Evolutionary conservation across 2,888 invertebrate species (phyloP).

Genomic region (Exephanes ischioxanthus): DNA sequence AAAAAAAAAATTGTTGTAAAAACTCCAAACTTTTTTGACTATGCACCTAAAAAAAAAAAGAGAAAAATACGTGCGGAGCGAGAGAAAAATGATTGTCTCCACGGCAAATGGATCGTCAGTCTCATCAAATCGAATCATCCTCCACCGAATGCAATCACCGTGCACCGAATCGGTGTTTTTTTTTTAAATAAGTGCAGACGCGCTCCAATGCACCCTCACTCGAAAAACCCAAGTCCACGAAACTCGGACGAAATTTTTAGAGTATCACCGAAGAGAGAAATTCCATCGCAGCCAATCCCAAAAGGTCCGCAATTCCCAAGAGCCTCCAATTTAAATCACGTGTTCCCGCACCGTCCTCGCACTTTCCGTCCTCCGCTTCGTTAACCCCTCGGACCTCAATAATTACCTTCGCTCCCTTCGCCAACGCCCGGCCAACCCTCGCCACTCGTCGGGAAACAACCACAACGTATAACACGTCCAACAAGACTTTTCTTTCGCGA

Average conservation of each 20-base stretch:
- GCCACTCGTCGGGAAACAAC: neutral
- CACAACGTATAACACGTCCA: slow-evolving; percentile 9
- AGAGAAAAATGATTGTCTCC: neutral
- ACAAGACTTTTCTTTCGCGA: slow-evolving; percentile 3
- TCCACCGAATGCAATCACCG: no score
- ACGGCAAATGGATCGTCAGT: no score
- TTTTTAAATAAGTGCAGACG: no score
- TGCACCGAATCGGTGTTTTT: no score
- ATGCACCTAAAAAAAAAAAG: no score
- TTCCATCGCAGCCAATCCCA: neutral
- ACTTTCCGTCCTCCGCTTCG: no score
- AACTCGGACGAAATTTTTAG: no score
- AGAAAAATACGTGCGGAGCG: neutral
- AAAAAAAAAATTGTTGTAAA: no score
- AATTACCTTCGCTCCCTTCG: slow-evolving; percentile 30
- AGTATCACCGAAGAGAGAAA: neutral
- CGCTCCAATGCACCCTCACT: no score
- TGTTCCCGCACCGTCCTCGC: neutral
- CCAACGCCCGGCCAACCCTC: neutral
- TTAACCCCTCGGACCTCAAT: slow-evolving; percentile 14
- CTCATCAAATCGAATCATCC: no score
- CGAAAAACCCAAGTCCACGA: no score
- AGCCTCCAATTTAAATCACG: neutral
- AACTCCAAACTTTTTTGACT: no score
- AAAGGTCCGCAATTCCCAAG: neutral